Evolutionary conservation across 2,797 vertebrate species (phyloP).

Genomic region (Emydoidea blandingii): DNA sequence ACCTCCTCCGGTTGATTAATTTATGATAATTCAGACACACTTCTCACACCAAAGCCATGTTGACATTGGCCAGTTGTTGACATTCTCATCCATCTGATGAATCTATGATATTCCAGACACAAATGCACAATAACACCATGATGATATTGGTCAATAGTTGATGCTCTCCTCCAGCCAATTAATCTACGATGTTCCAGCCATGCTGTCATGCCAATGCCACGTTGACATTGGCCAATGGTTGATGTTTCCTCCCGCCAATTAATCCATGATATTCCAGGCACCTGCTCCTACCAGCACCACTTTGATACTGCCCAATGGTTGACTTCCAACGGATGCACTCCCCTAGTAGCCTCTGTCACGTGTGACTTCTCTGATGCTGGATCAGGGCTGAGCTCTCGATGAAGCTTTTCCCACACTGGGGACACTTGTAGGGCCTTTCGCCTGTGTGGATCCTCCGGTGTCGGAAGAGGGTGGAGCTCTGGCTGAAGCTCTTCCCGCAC

Average conservation of each 20-base stretch:
- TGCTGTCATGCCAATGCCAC: background rate
- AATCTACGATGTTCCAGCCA: background rate
- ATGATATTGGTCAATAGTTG: background rate
- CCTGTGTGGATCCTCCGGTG: conserved; percentile 61
- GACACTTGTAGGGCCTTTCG: conserved; percentile 61
- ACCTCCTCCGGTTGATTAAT: too few relatives aligned
- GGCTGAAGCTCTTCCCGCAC: conserved; percentile 64
- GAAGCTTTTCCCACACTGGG: conserved; percentile 63
- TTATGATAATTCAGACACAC: too few relatives aligned
- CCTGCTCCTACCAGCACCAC: background rate
- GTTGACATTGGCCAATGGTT: background rate
- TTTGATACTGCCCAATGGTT: background rate
- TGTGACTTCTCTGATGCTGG: conserved; percentile 64
- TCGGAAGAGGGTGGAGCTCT: conserved; percentile 53
- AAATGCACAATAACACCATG: background rate
- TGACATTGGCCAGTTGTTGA: background rate
- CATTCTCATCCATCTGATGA: background rate
- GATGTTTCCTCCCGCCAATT: background rate
- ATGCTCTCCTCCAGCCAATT: background rate
- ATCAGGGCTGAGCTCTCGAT: conserved; percentile 60
- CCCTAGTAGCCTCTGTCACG: conserved; percentile 41
- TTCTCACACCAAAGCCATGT: too few relatives aligned
- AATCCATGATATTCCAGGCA: background rate
- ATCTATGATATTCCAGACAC: background rate
- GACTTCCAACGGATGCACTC: background rate